Evolutionary conservation across 2,797 vertebrate species (phyloP), one percentile per base, ranked within the genome.

Genomic region (Danio jaintianensis): DNA sequence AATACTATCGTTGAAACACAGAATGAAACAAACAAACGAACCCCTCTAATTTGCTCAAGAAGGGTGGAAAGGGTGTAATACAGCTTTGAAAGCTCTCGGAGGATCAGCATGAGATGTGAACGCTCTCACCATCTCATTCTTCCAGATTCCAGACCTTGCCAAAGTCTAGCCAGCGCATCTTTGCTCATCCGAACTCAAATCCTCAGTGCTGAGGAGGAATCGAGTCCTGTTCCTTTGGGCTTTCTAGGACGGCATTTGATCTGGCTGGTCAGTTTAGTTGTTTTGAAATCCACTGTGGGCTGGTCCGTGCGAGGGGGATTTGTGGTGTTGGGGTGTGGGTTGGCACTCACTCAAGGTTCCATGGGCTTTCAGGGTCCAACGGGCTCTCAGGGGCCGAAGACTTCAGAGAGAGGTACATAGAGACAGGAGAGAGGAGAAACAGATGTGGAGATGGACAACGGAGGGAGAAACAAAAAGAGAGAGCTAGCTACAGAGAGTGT

Each of bases 281-380:
- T 48, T 56, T 73, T 52, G 77, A 86, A 88, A 76, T 92, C 91
- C 80, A 91, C 90, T 68, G 62, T 86, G 78, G 91, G 90, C 88
- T 58, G 90, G 78, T 92, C 91, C 91, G 83, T 82, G 84, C 81
- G 85, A 80, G 88, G 85, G 88, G 82, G 75, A 38, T 71, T 79
- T 84, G 85, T 72, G 84, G 78, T 86, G 85, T 84, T 87, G 91
- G 91, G 87, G 86, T 87, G 47, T 53, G 88, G 86, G 86, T 78
- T 73, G 88, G 86, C 88, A 88, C 91, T 95, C 94, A 95, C 90
- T 94, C 94, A 92, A 94, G 93, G 91, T 93, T 90, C 94, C 94
- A 95, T 71, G 94, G 93, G 91, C 88, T 93, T 80, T 80, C 55
- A 63, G 93, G 92, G 89, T 91, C 94, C 93, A 92, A 90, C 89